A percentile compares a stretch with the other conserved stretches of the same genome.
phyloP scores from a whole-genome alignment of 1,140 invertebrate genomes.

The Phocides pigmalion region DNA sequence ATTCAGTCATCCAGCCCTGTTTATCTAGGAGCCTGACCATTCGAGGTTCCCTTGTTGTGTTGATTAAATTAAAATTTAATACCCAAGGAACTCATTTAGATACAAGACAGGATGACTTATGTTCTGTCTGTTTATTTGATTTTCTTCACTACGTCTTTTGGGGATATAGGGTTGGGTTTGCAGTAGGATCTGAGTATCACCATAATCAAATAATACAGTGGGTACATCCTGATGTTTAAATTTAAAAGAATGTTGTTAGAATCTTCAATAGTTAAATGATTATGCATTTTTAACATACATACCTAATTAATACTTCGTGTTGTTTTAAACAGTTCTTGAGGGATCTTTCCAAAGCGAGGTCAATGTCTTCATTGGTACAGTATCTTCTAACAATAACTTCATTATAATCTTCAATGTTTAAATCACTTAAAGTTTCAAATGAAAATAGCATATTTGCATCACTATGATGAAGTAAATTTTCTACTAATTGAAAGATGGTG shows the following conservation, averaged over 20 bases:
- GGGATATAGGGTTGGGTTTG: background rate
- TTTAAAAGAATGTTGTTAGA: background rate
- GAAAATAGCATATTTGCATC: conserved; percentile 6
- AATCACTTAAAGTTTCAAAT: conserved; percentile 18
- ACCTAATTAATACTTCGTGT: conserved; percentile 70
- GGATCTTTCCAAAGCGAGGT: conserved; percentile 51
- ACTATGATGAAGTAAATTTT: conserved; percentile 37
- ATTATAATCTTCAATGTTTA: conserved; percentile 33
- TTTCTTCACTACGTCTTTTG: background rate
- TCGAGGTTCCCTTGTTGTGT: background rate
- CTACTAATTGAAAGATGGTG: conserved; percentile 49
- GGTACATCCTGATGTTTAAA: too few species aligned
- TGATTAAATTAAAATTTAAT: conserved; percentile 20
- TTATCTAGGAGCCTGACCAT: background rate
- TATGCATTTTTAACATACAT: background rate
- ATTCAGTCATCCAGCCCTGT: background rate
- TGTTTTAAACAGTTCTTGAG: conserved; percentile 63
- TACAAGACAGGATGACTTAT: conserved; percentile 1
- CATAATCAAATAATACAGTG: too few species aligned
- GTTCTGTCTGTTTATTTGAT: background rate
- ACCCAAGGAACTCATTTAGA: background rate
- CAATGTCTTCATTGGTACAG: conserved; percentile 56
- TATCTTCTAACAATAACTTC: conserved; percentile 50
- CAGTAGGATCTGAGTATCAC: too few species aligned
- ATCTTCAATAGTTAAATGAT: too few species aligned